Conservation (phyloP, 2,888 invertebrate genomes). For the Sipha maydis region DNA sequence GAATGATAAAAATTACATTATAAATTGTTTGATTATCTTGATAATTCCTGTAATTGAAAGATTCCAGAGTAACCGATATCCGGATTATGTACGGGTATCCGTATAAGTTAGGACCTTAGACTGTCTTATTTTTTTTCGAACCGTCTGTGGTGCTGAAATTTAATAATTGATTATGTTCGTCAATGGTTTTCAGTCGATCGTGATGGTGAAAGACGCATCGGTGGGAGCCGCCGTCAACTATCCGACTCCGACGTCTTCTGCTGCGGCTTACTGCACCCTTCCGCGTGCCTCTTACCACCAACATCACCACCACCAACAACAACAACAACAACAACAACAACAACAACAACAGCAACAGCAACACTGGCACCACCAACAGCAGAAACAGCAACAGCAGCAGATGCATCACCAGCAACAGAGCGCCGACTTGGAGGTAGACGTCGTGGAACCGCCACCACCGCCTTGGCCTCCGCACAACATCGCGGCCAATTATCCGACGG, state of each 20-base stretch:
- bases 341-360: constrained; percentile 24
- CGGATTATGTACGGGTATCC: too few species aligned
- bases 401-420: background rate
- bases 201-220: constrained; percentile 49
- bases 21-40: too few species aligned
- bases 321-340: background rate
- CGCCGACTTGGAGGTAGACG: constrained; percentile 14
- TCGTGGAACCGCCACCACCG: constrained; percentile 30
- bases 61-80: too few species aligned
- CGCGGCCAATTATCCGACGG: constrained; percentile 22
- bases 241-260: constrained; percentile 9
- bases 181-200: constrained; percentile 2
- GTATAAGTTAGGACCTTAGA: too few species aligned
- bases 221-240: constrained; percentile 16
- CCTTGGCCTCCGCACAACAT: constrained; percentile 11
- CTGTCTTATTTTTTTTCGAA: too few species aligned
- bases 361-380: constrained; percentile 2
- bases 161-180: background rate
- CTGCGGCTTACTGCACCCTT: constrained; percentile 48
- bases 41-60: too few species aligned
- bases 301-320: constrained; percentile 22
- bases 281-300: constrained; percentile 26
- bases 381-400: constrained; percentile 18
- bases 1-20: too few species aligned
- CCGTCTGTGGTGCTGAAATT: too few species aligned